Percentiles rank a stretch among this genome's conserved stretches.
Conservation (phyloP, 2,797 vertebrate species). For the Sarcoramphus papa region DNA sequence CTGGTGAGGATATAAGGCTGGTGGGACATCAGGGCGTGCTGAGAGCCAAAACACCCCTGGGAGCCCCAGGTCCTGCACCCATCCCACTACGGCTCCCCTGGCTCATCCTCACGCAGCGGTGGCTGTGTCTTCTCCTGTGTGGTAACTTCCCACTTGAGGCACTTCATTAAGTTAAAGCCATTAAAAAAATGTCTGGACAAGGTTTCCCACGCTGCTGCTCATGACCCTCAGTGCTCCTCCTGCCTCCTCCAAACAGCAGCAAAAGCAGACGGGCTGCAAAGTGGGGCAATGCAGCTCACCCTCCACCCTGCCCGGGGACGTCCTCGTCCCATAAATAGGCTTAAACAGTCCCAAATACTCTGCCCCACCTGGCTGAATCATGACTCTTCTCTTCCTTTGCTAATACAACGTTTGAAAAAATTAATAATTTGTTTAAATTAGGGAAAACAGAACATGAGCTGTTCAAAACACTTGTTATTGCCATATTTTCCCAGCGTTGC, state of each 20-base stretch:
- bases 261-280: neutral
- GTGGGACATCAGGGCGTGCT: rapidly evolving
- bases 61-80: neutral
- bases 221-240: neutral
- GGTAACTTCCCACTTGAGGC: neutral
- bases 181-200: neutral
- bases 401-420: neutral
- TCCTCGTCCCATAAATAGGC: neutral
- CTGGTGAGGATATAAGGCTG: neutral
- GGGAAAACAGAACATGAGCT: neutral
- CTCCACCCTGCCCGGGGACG: neutral
- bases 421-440: neutral
- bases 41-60: neutral
- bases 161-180: neutral
- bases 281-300: neutral
- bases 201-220: neutral
- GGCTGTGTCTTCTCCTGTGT: neutral
- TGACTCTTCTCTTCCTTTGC: neutral
- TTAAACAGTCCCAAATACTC: neutral
- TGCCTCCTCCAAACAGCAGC: neutral
- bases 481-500: neutral
- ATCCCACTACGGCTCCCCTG: neutral
- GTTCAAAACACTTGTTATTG: rapidly evolving
- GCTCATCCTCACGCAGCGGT: rapidly evolving
- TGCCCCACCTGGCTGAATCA: neutral